Percentiles rank a stretch among this genome's conserved stretches.
Evolutionary conservation across 2,888 invertebrate genomes (phyloP).

Genomic region (Xylophagus ater): DNA sequence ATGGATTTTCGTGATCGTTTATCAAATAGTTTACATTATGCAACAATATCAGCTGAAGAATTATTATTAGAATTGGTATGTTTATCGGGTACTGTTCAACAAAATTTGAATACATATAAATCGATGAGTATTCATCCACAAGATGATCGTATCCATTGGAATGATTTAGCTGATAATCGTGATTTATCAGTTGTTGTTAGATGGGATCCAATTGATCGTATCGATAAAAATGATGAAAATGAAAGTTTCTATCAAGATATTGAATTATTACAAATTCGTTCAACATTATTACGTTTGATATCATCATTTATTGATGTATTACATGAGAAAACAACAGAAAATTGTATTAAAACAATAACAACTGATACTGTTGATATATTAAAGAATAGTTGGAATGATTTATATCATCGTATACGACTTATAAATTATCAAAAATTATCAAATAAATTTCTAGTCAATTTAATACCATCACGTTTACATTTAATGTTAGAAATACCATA

Average conservation of each 20-base stretch:
- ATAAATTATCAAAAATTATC: constrained; percentile 31
- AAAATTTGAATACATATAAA: constrained; percentile 43
- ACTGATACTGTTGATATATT: constrained; percentile 28
- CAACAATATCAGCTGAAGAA: constrained; percentile 52
- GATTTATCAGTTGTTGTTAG: constrained; percentile 60
- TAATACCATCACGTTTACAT: constrained; percentile 35
- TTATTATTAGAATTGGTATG: constrained; percentile 55
- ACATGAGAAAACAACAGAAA: constrained; percentile 18
- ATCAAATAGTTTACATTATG: constrained; percentile 70
- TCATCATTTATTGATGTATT: constrained; percentile 34
- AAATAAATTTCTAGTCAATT: constrained; percentile 38
- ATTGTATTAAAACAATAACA: constrained; percentile 8
- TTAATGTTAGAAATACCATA: constrained; percentile 34
- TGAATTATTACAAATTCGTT: constrained; percentile 33
- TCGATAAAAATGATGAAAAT: constrained; percentile 21
- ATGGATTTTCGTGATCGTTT: constrained; percentile 71
- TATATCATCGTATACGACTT: constrained; percentile 30
- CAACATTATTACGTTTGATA: constrained; percentile 31
- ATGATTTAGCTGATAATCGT: constrained; percentile 58
- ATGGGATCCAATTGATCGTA: constrained; percentile 51
- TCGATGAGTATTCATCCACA: constrained; percentile 49
- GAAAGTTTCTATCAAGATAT: constrained; percentile 33
- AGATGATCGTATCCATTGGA: constrained; percentile 49
- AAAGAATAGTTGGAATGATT: constrained; percentile 31
- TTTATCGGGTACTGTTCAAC: constrained; percentile 34